Conservation (phyloP, 1,140 invertebrate genomes). For the Zaprionus camerounensis region DNA sequence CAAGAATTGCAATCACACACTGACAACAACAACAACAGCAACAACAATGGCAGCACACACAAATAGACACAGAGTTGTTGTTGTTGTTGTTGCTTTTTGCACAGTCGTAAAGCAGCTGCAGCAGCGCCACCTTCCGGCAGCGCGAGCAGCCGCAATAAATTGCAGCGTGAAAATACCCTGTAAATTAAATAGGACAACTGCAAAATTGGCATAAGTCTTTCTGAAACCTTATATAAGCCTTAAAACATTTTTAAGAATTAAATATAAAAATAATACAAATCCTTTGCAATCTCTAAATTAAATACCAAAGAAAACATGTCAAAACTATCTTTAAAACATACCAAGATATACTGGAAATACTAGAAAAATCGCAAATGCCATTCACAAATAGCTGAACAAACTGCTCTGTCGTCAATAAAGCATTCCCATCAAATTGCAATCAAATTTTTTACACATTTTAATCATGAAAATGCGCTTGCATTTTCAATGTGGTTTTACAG, state of each 20-base stretch:
- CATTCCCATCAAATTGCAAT: background rate
- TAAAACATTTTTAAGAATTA: constrained; percentile 8
- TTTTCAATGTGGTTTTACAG: background rate
- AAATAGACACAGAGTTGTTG: constrained; percentile 49
- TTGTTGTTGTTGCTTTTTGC: constrained; percentile 30
- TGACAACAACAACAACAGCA: constrained; percentile 51
- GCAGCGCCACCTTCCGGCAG: constrained; percentile 74
- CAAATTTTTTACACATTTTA: background rate
- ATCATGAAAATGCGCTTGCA: background rate
- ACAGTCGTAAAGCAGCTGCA: constrained; percentile 78
- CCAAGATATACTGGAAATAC: background rate
- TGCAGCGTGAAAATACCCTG: constrained; percentile 18
- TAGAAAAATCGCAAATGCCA: background rate
- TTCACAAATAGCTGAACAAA: background rate
- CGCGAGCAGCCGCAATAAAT: background rate
- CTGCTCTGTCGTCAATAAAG: background rate
- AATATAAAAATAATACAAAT: constrained; percentile 5
- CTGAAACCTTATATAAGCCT: background rate
- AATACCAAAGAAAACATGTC: background rate
- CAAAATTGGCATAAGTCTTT: background rate
- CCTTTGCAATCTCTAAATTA: background rate
- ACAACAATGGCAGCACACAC: constrained; percentile 49
- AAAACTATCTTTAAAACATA: background rate
- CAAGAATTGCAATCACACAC: constrained; percentile 20
- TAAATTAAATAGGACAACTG: background rate